A percentile compares a stretch with the other conserved stretches of the same genome.
These are phyloP conservation scores for Poliocrania exsul DNA, from an alignment of 2,797 vertebrate species.

Conservation along the genomic window DNA sequence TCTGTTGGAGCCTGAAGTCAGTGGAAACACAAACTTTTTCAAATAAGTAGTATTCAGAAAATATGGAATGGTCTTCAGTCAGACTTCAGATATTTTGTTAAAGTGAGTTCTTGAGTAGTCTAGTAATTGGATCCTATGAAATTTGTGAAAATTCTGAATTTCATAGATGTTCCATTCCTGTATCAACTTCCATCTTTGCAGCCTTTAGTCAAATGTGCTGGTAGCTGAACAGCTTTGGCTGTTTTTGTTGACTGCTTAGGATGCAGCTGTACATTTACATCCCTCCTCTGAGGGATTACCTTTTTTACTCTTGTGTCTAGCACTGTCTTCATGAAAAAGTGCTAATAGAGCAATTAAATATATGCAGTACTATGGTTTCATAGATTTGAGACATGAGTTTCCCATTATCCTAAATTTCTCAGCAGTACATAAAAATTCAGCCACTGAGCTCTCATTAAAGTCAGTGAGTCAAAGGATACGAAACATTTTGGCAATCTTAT, in stretches of 20 bases:
- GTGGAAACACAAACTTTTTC: background rate
- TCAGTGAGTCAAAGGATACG: background rate
- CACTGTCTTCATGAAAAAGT: background rate
- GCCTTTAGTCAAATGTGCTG: background rate
- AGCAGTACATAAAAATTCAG: background rate
- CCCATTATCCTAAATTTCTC: background rate
- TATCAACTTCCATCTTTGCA: background rate
- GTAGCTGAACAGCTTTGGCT: background rate
- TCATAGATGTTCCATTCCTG: background rate
- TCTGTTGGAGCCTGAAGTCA: background rate
- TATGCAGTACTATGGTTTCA: background rate
- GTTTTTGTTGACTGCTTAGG: background rate
- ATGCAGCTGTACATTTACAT: fast-evolving
- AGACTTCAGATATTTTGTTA: background rate
- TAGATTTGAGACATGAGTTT: background rate
- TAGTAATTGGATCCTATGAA: background rate
- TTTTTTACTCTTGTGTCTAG: background rate
- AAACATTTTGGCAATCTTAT: background rate
- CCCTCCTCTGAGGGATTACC: background rate
- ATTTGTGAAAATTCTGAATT: background rate
- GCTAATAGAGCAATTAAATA: background rate
- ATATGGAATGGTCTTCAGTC: background rate
- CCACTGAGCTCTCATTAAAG: background rate
- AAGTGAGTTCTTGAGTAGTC: background rate
- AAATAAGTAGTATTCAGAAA: background rate